Evolutionary conservation across 2,113 vertebrate species (phyloP).

Genomic region (Rhipidura dahli): DNA sequence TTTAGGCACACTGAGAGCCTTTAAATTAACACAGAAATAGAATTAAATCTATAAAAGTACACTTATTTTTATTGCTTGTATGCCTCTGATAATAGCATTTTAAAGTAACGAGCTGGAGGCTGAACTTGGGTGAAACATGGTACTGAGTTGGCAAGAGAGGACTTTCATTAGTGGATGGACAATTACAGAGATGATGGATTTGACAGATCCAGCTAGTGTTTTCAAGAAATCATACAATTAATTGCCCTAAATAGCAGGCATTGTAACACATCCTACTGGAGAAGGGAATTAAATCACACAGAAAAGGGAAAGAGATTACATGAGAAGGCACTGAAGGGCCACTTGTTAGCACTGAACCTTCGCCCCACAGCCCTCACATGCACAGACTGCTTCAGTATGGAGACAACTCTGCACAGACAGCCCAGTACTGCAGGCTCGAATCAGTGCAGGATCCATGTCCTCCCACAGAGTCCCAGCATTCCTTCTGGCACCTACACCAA

Average conservation of each 20-base stretch:
- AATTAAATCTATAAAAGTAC: conserved; percentile 1
- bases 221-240: background rate
- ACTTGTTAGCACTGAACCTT: accelerated
- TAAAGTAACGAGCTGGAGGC: background rate
- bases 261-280: background rate
- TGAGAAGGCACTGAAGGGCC: background rate
- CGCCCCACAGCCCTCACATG: background rate
- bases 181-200: background rate
- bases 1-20: background rate
- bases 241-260: background rate
- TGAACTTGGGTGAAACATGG: background rate
- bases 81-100: background rate
- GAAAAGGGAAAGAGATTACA: background rate
- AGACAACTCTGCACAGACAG: background rate
- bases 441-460: accelerated
- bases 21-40: conserved; percentile 7
- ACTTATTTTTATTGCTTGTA: background rate
- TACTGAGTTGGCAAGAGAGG: background rate
- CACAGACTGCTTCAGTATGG: background rate
- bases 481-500: accelerated
- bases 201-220: background rate
- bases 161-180: background rate
- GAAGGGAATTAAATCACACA: background rate
- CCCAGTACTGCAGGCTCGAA: background rate
- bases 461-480: background rate